Evolutionary conservation across 1,140 invertebrate genomes (phyloP).

Genomic region (Oreohelix idahoensis): DNA sequence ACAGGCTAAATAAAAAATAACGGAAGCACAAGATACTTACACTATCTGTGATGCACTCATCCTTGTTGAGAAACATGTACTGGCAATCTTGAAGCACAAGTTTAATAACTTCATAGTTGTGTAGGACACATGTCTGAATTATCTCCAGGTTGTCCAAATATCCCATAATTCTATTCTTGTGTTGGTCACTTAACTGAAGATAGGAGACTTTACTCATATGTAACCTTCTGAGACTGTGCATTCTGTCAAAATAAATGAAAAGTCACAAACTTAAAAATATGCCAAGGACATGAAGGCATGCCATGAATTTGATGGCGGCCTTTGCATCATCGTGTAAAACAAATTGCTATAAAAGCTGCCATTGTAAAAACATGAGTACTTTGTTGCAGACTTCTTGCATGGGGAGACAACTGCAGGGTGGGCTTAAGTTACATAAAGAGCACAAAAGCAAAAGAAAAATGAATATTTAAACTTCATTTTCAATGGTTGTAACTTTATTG

Average conservation of each 20-base stretch:
- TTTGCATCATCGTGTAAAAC: no score
- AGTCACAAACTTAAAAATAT: background rate
- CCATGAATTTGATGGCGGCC: no score
- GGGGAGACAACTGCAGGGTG: no score
- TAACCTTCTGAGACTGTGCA: conserved; percentile 33
- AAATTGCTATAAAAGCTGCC: no score
- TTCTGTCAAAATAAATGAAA: background rate
- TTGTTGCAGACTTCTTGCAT: no score
- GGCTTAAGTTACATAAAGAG: no score
- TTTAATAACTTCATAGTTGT: conserved; percentile 88
- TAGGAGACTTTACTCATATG: conserved; percentile 69
- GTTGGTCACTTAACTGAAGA: conserved; percentile 81
- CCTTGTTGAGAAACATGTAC: conserved; percentile 87
- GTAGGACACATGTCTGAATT: conserved; percentile 85
- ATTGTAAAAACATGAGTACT: no score
- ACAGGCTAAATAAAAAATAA: conserved; percentile 1
- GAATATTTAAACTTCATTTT: no score
- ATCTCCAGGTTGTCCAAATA: conserved; percentile 84
- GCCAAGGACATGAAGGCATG: no score
- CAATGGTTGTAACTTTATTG: no score
- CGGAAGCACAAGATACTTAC: conserved; percentile 37
- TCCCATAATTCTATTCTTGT: conserved; percentile 83
- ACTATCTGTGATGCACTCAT: conserved; percentile 66
- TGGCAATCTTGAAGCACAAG: conserved; percentile 87
- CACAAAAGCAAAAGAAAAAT: no score